Conservation (phyloP, 2,888 invertebrate genomes). For the Nephrotoma guestfalica region DNA sequence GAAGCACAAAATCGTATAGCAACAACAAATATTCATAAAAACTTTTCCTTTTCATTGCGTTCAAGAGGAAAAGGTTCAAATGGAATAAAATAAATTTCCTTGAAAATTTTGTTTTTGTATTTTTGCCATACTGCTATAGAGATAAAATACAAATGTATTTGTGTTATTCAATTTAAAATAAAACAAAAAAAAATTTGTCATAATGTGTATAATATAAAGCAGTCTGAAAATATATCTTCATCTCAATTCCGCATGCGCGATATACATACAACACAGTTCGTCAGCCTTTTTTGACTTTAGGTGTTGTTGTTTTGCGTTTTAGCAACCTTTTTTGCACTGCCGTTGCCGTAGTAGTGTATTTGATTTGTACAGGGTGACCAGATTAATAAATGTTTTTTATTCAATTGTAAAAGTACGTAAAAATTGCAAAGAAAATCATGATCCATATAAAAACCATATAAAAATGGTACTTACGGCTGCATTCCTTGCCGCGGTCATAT, state of each 20-base stretch:
- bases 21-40: neutral
- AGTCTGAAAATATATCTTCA: neutral
- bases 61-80: neutral
- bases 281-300: neutral
- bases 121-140: neutral
- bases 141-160: neutral
- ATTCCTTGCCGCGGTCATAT: constrained; percentile 28
- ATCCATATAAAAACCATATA: neutral
- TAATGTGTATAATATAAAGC: neutral
- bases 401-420: no score
- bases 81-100: neutral
- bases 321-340: neutral
- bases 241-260: neutral
- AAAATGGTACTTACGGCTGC: constrained; percentile 27
- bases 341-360: neutral
- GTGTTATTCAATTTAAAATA: neutral
- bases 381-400: neutral
- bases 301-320: neutral
- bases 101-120: neutral
- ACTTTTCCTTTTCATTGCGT: neutral
- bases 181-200: neutral
- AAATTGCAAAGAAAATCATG: no score
- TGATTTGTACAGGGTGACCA: neutral
- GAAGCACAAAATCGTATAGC: neutral
- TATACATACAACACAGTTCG: neutral